Percentiles rank a stretch among this genome's conserved stretches.
These are phyloP conservation scores for Caenorhabditis panamensis DNA, from an alignment of 2,888 invertebrate species.

Conservation along the genomic window DNA sequence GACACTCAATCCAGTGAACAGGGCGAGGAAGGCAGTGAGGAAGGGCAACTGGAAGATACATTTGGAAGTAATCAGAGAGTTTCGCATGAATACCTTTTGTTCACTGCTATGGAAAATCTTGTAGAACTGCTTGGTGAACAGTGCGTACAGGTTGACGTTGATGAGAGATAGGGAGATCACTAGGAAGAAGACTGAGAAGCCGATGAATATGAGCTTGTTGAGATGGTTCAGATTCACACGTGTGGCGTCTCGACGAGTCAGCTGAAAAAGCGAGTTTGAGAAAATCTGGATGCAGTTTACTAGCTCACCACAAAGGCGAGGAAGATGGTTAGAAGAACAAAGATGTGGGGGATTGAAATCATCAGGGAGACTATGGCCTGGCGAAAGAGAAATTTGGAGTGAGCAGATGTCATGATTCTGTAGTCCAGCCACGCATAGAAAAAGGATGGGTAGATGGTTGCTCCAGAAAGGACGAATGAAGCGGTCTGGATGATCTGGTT, in stretches of 20 bases:
- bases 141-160: constrained; percentile 50
- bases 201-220: constrained; percentile 47
- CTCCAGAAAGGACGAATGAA: constrained; percentile 45
- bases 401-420: constrained; percentile 56
- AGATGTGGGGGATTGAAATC: constrained; percentile 56
- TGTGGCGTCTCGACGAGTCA: constrained; percentile 33
- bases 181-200: constrained; percentile 55
- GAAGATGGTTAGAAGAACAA: constrained; percentile 47
- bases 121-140: constrained; percentile 61
- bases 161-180: constrained; percentile 34
- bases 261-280: constrained; percentile 8
- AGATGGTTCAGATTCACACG: constrained; percentile 32
- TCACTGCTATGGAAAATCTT: constrained; percentile 59
- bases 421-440: constrained; percentile 60
- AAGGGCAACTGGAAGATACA: constrained; percentile 54
- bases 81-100: constrained; percentile 31
- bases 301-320: constrained; percentile 39
- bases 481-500: constrained; percentile 46
- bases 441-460: constrained; percentile 59
- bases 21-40: constrained; percentile 45
- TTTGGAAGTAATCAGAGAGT: too few species aligned
- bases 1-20: constrained; percentile 58
- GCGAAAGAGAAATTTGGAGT: constrained; percentile 35
- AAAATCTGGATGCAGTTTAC: background rate
- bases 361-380: constrained; percentile 37